A percentile compares a stretch with the other conserved stretches of the same genome.
phyloP scores from a whole-genome alignment of 1,140 invertebrate species.

The Physella acuta region DNA sequence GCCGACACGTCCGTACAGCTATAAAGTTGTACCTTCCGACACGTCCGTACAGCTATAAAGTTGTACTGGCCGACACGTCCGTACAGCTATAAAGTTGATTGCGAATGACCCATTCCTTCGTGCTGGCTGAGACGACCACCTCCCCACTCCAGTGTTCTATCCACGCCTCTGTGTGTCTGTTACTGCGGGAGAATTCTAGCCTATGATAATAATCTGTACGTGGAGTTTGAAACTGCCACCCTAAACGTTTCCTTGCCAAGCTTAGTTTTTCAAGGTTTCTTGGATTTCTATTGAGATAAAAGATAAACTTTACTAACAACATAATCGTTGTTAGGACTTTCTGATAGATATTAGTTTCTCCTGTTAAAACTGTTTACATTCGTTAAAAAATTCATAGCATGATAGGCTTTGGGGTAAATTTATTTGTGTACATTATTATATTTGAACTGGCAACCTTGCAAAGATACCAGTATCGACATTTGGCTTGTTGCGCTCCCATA shows the following conservation, averaged over 20 bases:
- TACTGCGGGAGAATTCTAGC: slow-evolving; percentile 55
- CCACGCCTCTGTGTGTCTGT: slow-evolving; percentile 63
- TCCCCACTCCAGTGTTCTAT: slow-evolving; percentile 77
- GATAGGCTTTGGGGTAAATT: no score
- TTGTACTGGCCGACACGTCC: no score
- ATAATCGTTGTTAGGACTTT: slow-evolving; percentile 10
- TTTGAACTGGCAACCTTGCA: no score
- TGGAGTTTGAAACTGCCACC: slow-evolving; percentile 77
- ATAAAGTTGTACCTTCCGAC: no score
- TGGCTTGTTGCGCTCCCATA: no score
- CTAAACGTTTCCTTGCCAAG: slow-evolving; percentile 79
- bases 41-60: no score
- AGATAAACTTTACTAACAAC: slow-evolving; percentile 5
- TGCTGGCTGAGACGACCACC: slow-evolving; percentile 74
- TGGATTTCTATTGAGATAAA: not conserved
- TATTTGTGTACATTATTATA: no score
- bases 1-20: no score
- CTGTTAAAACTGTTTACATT: not conserved
- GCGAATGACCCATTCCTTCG: slow-evolving; percentile 80
- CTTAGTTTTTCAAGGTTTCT: slow-evolving; percentile 83
- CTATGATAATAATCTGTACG: slow-evolving; percentile 74
- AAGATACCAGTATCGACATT: no score
- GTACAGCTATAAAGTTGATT: slow-evolving; percentile 82
- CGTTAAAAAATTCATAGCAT: no score
- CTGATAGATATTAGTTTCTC: not conserved